Conservation (phyloP, 2,888 invertebrate species). For the Tetranychus truncatus region DNA sequence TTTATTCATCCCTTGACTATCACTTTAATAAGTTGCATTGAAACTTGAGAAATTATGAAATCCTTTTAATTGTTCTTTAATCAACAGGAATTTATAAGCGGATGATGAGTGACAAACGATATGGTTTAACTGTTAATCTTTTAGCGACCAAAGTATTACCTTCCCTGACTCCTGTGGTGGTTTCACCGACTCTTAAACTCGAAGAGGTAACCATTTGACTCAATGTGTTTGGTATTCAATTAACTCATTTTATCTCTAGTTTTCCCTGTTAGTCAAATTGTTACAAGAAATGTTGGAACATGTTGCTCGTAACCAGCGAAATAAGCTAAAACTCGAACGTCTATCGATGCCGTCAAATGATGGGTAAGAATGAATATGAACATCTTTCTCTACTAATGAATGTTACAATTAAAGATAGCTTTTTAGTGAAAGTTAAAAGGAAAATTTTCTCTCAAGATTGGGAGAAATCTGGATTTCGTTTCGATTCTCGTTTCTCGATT, state of each 20-base stretch:
- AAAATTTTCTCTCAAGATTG: too few species aligned
- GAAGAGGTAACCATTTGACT: slow-evolving; percentile 8
- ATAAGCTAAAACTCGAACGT: slow-evolving; percentile 68
- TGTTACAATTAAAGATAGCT: too few species aligned
- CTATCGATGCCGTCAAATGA: slow-evolving; percentile 40
- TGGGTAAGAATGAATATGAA: slow-evolving; percentile 25
- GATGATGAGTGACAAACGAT: slow-evolving; percentile 14
- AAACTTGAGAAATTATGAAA: background rate
- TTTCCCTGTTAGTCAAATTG: slow-evolving; percentile 52
- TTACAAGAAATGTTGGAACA: slow-evolving; percentile 66
- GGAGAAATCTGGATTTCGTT: too few species aligned
- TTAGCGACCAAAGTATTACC: slow-evolving; percentile 15
- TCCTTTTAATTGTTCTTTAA: background rate
- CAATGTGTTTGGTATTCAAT: background rate
- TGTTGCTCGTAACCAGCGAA: slow-evolving; percentile 52
- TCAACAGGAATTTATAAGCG: slow-evolving; percentile 14
- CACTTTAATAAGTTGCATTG: background rate
- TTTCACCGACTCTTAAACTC: slow-evolving; percentile 10
- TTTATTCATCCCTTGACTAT: background rate
- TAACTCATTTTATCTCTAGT: slow-evolving; percentile 21
- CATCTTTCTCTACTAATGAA: background rate
- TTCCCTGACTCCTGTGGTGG: slow-evolving; percentile 11
- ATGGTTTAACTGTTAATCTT: slow-evolving; percentile 9
- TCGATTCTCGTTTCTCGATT: too few species aligned
- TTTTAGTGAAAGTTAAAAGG: too few species aligned